Conservation (phyloP, 2,797 vertebrate species). For the Lepilemur ruficaudatus region DNA sequence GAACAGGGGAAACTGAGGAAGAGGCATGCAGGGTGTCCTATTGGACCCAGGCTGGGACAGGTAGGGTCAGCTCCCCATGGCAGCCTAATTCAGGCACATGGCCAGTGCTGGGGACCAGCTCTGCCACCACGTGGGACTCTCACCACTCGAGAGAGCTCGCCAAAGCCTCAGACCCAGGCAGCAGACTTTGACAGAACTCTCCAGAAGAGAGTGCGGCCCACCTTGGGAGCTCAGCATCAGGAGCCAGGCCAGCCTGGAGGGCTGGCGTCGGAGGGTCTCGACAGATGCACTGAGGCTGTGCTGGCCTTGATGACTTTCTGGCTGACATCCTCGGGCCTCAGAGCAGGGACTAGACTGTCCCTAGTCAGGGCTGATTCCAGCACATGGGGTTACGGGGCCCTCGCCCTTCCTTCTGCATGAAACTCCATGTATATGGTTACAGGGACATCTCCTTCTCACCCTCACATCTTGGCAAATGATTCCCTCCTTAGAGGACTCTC, state of each 20-base stretch:
- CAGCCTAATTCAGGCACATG: background rate
- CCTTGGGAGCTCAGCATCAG: too few relatives aligned
- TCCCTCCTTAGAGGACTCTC: too few relatives aligned
- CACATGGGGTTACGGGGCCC: too few relatives aligned
- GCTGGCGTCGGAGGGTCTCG: background rate
- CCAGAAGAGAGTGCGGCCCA: background rate
- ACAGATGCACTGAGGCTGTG: background rate
- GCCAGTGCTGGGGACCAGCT: background rate
- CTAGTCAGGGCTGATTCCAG: background rate
- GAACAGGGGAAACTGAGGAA: background rate
- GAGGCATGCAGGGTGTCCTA: background rate
- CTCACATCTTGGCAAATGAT: background rate
- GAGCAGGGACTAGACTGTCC: background rate
- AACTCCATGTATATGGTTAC: background rate
- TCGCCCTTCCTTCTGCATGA: background rate
- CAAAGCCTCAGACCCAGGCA: background rate
- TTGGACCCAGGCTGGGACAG: background rate
- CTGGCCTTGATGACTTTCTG: background rate
- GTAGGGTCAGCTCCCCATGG: background rate
- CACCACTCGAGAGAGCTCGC: background rate
- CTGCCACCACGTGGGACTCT: background rate
- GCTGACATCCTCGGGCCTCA: background rate
- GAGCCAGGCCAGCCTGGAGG: background rate
- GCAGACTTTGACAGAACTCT: background rate
- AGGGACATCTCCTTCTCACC: background rate